These are phyloP conservation scores for Allygus modestus DNA, from an alignment of 2,888 invertebrate species.

Conservation along the genomic window DNA sequence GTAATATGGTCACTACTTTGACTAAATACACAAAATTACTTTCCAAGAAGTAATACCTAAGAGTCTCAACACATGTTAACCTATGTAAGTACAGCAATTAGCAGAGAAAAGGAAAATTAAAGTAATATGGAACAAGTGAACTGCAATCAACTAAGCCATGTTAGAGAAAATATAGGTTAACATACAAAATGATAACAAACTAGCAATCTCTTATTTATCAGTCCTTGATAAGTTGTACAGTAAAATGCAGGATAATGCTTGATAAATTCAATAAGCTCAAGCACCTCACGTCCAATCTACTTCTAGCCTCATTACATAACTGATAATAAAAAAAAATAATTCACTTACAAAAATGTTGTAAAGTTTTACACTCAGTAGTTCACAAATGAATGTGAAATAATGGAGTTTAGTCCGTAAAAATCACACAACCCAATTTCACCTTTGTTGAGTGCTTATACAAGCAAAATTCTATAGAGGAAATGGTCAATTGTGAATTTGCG, in stretches of 20 bases:
- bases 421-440: background rate
- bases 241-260: too few relatives aligned
- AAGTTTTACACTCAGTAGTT: too few relatives aligned
- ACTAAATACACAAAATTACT: too few relatives aligned
- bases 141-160: background rate
- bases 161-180: background rate
- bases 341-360: too few relatives aligned
- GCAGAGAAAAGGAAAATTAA: background rate
- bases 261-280: too few relatives aligned
- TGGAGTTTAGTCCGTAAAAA: background rate
- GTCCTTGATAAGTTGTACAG: too few relatives aligned
- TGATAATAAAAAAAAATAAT: too few relatives aligned
- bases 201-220: background rate
- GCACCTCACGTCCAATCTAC: too few relatives aligned
- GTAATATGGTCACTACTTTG: too few relatives aligned
- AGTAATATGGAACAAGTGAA: constrained; percentile 11
- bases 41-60: too few relatives aligned
- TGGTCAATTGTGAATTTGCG: background rate
- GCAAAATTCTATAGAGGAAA: background rate
- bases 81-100: background rate
- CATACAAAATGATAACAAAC: background rate
- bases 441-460: background rate
- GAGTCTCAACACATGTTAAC: background rate
- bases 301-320: too few relatives aligned
- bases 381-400: background rate